Evolutionary conservation across 2,888 invertebrate species (phyloP), one percentile per base, ranked within the genome.

Genomic region (Masnerella sp.): DNA sequence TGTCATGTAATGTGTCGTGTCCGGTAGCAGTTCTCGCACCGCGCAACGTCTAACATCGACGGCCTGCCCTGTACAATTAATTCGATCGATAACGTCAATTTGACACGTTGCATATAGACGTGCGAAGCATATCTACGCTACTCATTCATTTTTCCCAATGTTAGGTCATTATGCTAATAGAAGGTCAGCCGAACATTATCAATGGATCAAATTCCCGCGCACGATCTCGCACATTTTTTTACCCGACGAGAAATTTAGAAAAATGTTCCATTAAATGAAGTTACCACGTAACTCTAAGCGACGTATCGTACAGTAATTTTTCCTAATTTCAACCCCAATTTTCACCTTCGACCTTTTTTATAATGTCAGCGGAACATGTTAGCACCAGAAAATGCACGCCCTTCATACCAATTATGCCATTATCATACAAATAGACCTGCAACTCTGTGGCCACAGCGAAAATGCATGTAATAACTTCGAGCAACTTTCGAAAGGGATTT

Each of bases 1-100:
- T 56, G 99, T 99, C 94, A 99, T 96, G 89, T 97, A 99, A 89
- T 96, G 95, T 85, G 96, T 94, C 43, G 97, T 98, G 82, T 95
- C 94, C 3, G 99, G 98, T 74, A 99, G 89, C 65, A 99, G 90
- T 20, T 95, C 95, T 54, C 94, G 91, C 54, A 98, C 94, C 42
- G 96, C 96, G 81, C 98, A 89, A 81, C 94, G 92, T 87, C 94
- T 94, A 75, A 98, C 92, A 76, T 94, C 93, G 88, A 94, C 93
- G 88, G 94, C 93, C 77, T 96, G 94, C 82, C 95, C 95, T 95
- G 87, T 70, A 85, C 83, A 84, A 83, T 80, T 80, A 77, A 78
- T 81, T 68, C 76, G 77, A 77, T 82, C 80, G 81, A 83, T 83
- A 80, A 81, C 79, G 77, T 80, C 77, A 80, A 75, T 76, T 56